phyloP scores from a whole-genome alignment of 2,113 vertebrate species.

The Octodon degus region DNA sequence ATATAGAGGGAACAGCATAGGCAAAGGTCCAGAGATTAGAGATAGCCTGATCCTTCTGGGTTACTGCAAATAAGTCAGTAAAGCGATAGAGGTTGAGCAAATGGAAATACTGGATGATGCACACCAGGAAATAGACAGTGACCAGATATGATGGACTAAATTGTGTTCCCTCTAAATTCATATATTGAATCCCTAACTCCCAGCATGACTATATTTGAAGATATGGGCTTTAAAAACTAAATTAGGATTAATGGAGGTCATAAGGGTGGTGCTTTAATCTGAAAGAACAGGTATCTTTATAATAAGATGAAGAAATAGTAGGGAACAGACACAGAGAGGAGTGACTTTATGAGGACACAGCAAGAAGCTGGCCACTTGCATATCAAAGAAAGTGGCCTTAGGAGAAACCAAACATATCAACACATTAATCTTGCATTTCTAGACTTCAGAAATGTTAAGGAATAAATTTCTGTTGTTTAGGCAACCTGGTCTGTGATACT shows the following conservation, averaged over 20 bases:
- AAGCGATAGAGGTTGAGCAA: not conserved
- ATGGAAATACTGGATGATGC: not conserved
- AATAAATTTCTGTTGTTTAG: constrained; percentile 38
- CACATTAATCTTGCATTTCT: not conserved
- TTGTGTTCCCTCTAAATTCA: not conserved
- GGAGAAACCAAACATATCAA: constrained; percentile 29
- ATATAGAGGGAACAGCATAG: not conserved
- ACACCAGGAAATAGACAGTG: not conserved
- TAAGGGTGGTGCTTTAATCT: not conserved
- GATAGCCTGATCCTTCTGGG: not conserved
- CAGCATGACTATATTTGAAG: constrained; percentile 21
- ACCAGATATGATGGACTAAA: not conserved
- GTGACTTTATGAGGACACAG: not conserved
- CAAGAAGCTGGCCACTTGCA: not conserved
- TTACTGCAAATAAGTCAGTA: constrained; percentile 7
- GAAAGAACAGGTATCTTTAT: not conserved
- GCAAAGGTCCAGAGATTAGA: not conserved
- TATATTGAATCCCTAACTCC: not conserved
- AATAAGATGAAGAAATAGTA: not conserved
- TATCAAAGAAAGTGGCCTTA: not conserved
- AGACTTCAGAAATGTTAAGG: constrained; percentile 26
- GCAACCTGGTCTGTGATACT: not conserved
- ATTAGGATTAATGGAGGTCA: not conserved
- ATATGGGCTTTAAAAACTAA: not conserved
- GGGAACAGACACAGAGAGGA: not conserved